Evolutionary conservation across 2,113 vertebrate genomes (phyloP), one percentile per base, ranked within the genome.

Genomic region (Catharus bicknelli): DNA sequence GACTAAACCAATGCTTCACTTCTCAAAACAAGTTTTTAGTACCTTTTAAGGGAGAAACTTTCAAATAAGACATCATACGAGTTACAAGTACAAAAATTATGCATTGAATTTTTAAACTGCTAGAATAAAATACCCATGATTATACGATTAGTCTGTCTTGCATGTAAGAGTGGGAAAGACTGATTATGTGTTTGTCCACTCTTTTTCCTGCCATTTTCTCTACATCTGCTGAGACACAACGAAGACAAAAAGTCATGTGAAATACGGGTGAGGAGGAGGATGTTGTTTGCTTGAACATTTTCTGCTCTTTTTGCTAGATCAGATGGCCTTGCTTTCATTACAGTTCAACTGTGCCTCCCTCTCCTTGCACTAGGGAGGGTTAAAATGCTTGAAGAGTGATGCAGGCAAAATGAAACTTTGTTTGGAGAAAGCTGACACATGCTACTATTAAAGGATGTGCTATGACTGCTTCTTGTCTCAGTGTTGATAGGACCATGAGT

Each of bases 21-120:
- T 95, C 74, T 91, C 87, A 54, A 57, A 89, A 82, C 74, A 95
- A 92, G 40, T 45, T 86, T 91, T 75, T 75, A 82, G 45, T 82
- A 64, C 91, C 93, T 95, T 94, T 91, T 94, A 92, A 87, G 90
- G 91, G 51, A 95, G 67, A 92, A 87, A 73, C 62, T 92, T 92
- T 61, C 58, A 73, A 79, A 42, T 87, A 34, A 30, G 18, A 13
- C 25, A 16, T 61, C 48, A 48, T 3, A 64, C 13, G 19, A 75
- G 66, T 66, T 93, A 22, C 27, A 82, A 75, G 51, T 68, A 61
- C 11, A 48, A 82, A 82, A 87, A 32, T 53, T 9, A 47, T 22
- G 50, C 51, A 16, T 30, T 1, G 4, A 48, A 62, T 64, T 89
- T 68, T 64, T 66, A 36, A 87, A 73, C 16, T n/a, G 58, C 29